These are phyloP conservation scores for Myoxocephalus aenaeus DNA, from an alignment of 2,797 vertebrate species.

Conservation along the genomic window DNA sequence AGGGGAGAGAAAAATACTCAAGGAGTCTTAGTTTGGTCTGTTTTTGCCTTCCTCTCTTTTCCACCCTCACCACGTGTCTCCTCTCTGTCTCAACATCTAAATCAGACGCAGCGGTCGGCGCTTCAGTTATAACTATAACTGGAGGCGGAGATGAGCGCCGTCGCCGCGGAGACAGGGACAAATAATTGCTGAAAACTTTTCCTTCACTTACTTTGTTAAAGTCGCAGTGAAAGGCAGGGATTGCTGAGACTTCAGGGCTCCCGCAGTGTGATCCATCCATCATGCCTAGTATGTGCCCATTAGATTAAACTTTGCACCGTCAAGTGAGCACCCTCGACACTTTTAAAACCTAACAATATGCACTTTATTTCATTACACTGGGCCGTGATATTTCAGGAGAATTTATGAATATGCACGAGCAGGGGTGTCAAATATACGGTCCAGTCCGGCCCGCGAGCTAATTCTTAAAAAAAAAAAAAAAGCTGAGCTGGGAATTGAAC, in stretches of 20 bases:
- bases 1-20: slow-evolving; percentile 46
- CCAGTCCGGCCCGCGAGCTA: too few species aligned
- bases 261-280: slow-evolving; percentile 25
- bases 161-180: slow-evolving; percentile 23
- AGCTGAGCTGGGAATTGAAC: too few species aligned
- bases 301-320: slow-evolving; percentile 13
- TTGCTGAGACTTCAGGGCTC: slow-evolving; percentile 20
- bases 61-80: not conserved
- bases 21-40: slow-evolving; percentile 44
- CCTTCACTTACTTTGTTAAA: slow-evolving; percentile 51
- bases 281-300: slow-evolving; percentile 20
- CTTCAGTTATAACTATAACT: slow-evolving; percentile 43
- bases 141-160: slow-evolving; percentile 45
- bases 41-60: not conserved
- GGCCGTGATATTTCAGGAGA: not conserved
- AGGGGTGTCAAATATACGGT: too few species aligned
- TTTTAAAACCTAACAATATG: slow-evolving; percentile 3
- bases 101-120: slow-evolving; percentile 39
- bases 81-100: slow-evolving; percentile 37
- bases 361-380: slow-evolving; percentile 20
- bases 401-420: not conserved
- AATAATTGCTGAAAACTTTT: slow-evolving; percentile 59
- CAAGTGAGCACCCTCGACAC: not conserved
- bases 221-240: slow-evolving; percentile 31
- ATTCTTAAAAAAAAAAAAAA: too few species aligned